phyloP scores from a whole-genome alignment of 2,888 invertebrate genomes.

The Cephus rjabovi region DNA sequence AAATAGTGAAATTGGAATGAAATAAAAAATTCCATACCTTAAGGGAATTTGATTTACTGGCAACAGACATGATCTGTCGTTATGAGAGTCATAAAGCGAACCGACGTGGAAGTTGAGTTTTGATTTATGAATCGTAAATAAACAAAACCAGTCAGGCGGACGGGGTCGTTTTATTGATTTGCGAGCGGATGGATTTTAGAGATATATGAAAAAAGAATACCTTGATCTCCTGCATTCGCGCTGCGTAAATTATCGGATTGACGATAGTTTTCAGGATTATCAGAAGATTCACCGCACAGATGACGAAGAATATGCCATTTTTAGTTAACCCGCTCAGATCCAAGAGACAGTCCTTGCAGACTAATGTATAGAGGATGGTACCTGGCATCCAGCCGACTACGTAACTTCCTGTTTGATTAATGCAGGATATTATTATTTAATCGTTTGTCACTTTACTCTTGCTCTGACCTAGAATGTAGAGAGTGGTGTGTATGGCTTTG shows the following conservation, averaged over 20 bases:
- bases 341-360: slow-evolving; percentile 68
- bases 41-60: neutral
- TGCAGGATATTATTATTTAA: neutral
- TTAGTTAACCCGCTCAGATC: slow-evolving; percentile 34
- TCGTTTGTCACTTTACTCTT: slow-evolving; percentile 54
- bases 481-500: slow-evolving; percentile 73
- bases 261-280: slow-evolving; percentile 74
- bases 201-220: slow-evolving; percentile 45
- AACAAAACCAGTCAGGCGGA: neutral
- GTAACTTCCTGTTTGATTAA: slow-evolving; percentile 60
- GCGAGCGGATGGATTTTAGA: neutral
- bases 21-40: neutral
- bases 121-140: neutral
- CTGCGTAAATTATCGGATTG: slow-evolving; percentile 77
- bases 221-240: slow-evolving; percentile 75
- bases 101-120: neutral
- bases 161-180: neutral
- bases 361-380: slow-evolving; percentile 69
- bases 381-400: slow-evolving; percentile 75
- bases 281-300: slow-evolving; percentile 68
- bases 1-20: neutral
- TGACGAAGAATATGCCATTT: slow-evolving; percentile 43
- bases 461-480: slow-evolving; percentile 70
- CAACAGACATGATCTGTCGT: neutral
- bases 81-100: neutral